These are phyloP conservation scores for Okamejei kenojei DNA, from an alignment of 2,797 vertebrate species.

Conservation along the genomic window DNA sequence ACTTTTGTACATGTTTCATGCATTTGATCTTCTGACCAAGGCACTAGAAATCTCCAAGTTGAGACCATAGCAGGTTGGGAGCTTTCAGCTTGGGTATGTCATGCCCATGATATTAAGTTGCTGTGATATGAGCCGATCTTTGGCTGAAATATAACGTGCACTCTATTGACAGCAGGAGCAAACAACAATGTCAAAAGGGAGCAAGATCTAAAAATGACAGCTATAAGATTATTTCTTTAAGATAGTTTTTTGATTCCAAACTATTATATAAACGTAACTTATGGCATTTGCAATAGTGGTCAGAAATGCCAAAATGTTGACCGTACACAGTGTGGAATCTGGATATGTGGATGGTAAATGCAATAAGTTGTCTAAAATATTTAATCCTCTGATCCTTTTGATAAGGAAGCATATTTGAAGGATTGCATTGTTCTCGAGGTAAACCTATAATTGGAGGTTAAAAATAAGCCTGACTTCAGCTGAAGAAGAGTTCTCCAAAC, in stretches of 20 bases:
- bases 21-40: neutral
- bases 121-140: too few relatives aligned
- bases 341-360: neutral
- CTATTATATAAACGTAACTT: neutral
- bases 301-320: neutral
- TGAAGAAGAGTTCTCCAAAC: neutral
- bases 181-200: neutral
- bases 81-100: neutral
- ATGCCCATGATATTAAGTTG: neutral
- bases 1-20: neutral
- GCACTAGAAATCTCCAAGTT: neutral
- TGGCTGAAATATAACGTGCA: neutral
- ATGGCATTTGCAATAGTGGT: neutral
- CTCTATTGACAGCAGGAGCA: neutral
- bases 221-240: neutral
- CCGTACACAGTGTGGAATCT: neutral
- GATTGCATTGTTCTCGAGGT: neutral
- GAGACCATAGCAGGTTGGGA: neutral
- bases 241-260: neutral
- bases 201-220: neutral
- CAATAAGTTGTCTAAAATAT: neutral
- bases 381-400: conserved; percentile 28
- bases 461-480: neutral
- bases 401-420: conserved; percentile 21
- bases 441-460: neutral